phyloP scores from a whole-genome alignment of 2,113 vertebrate genomes.

The Nansenia antarctica region DNA sequence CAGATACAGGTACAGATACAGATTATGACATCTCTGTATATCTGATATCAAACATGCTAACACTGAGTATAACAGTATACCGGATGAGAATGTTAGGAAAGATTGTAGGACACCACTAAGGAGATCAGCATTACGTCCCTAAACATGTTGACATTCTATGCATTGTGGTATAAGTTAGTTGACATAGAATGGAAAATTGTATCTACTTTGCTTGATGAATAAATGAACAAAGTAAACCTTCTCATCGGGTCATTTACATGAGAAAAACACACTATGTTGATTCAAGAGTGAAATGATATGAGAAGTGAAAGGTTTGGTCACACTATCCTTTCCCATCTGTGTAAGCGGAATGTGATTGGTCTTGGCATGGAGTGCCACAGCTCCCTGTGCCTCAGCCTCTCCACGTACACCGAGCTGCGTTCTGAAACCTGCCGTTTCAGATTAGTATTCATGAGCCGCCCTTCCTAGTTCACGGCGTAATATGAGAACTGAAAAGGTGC shows the following conservation, averaged over 20 bases:
- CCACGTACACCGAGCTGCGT: background rate
- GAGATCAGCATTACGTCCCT: too few species aligned
- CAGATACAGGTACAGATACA: too few species aligned
- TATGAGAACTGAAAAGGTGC: slow-evolving; percentile 5
- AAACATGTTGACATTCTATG: too few species aligned
- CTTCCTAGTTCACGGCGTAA: background rate
- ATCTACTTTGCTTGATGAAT: background rate
- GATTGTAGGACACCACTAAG: too few species aligned
- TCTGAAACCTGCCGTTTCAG: background rate
- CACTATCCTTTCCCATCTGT: background rate
- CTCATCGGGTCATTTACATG: background rate
- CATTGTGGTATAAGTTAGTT: background rate
- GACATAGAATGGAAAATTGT: background rate
- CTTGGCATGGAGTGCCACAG: slow-evolving; percentile 2
- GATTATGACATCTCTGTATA: too few species aligned
- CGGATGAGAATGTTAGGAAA: too few species aligned
- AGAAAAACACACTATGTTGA: background rate
- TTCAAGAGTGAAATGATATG: background rate
- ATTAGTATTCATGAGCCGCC: slow-evolving; percentile 2
- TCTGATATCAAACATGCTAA: too few species aligned
- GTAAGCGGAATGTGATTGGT: background rate
- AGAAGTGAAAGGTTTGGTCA: slow-evolving; percentile 6
- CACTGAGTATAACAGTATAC: too few species aligned
- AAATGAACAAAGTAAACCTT: background rate
- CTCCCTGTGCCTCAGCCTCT: background rate